Conservation (phyloP, 2,113 vertebrate species). For the Piprites chloris region DNA sequence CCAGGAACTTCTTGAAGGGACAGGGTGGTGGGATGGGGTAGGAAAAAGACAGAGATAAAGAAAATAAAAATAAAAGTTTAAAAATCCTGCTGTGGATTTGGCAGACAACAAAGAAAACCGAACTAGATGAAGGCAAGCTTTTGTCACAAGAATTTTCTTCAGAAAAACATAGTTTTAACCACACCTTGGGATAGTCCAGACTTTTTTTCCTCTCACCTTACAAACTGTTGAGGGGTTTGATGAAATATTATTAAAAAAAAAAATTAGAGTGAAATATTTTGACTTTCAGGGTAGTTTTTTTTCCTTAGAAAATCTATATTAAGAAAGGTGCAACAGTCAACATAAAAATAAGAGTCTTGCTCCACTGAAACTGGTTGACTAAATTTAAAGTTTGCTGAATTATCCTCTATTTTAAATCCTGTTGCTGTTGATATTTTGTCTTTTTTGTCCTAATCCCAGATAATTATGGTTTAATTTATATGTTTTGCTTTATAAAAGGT, state of each 20-base stretch:
- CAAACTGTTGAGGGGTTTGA: background rate
- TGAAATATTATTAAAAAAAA: background rate
- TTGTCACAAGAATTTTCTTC: background rate
- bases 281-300: background rate
- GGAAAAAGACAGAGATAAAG: background rate
- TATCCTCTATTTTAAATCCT: background rate
- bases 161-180: background rate
- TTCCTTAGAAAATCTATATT: background rate
- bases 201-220: background rate
- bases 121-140: background rate
- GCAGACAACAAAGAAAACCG: background rate
- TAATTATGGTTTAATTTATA: background rate
- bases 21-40: background rate
- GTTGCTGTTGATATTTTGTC: background rate
- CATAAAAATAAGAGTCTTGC: background rate
- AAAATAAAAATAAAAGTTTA: background rate
- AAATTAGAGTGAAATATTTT: background rate
- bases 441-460: background rate
- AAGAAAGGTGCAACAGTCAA: background rate
- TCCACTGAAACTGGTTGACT: background rate
- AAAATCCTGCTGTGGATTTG: background rate
- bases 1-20: background rate
- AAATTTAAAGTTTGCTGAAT: background rate
- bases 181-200: background rate
- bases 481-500: background rate